Percentiles rank a stretch among this genome's conserved stretches.
Conservation (phyloP, 2,888 invertebrate species). For the Timema podura region DNA sequence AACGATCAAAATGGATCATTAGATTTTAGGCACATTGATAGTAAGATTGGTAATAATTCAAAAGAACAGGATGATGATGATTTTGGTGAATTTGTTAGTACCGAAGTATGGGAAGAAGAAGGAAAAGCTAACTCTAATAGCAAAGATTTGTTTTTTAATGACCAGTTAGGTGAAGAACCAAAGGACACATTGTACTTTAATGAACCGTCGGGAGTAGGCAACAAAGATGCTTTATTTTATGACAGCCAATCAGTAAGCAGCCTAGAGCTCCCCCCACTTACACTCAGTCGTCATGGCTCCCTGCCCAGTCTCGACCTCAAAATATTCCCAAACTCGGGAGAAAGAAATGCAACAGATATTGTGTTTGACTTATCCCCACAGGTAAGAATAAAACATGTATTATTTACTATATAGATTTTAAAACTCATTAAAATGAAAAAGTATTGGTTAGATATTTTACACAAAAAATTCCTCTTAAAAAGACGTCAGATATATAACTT, state of each 20-base stretch:
- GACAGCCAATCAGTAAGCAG: constrained; percentile 44
- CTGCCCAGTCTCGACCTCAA: constrained; percentile 46
- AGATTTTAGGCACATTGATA: neutral
- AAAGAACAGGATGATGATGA: constrained; percentile 30
- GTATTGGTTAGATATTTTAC: too few species aligned
- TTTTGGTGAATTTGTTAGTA: constrained; percentile 34
- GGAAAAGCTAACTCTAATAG: constrained; percentile 7
- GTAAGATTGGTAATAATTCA: neutral
- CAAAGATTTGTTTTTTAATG: constrained; percentile 20
- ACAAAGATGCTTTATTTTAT: constrained; percentile 17
- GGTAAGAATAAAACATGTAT: constrained; percentile 34
- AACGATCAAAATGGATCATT: constrained; percentile 6
- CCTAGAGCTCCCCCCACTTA: constrained; percentile 42
- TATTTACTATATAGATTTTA: neutral
- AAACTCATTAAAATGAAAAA: too few species aligned
- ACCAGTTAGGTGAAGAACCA: constrained; percentile 10
- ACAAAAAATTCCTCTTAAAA: too few species aligned
- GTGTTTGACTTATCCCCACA: constrained; percentile 28
- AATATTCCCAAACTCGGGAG: constrained; percentile 41
- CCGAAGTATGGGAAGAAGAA: constrained; percentile 26
- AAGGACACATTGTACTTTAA: constrained; percentile 20
- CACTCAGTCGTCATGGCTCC: constrained; percentile 41
- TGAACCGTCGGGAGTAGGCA: neutral
- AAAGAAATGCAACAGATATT: constrained; percentile 33
- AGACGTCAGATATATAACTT: too few species aligned